Percentiles rank a stretch among this genome's conserved stretches.
phyloP scores from a whole-genome alignment of 2,113 vertebrate species.

The Campylomormyrus tamandua region DNA sequence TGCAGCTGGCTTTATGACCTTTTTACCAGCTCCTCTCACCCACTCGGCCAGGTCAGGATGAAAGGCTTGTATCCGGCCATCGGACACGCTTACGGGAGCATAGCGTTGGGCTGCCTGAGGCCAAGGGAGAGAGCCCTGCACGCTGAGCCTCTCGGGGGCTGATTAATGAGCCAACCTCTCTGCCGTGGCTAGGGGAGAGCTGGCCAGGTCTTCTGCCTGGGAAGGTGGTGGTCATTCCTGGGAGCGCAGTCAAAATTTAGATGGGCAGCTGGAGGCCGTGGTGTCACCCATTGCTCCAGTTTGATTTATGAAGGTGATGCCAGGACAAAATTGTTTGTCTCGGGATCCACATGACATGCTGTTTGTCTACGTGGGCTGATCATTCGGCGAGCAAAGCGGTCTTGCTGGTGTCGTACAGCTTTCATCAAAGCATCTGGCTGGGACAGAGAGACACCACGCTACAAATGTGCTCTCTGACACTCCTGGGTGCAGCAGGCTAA shows the following conservation, averaged over 20 bases:
- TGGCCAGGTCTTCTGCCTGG: background rate
- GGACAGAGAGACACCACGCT: background rate
- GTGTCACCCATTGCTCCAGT: background rate
- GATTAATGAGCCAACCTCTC: background rate
- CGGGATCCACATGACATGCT: background rate
- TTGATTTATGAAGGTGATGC: background rate
- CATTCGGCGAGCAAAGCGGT: background rate
- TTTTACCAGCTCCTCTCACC: background rate
- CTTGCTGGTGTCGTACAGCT: background rate
- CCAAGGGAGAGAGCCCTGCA: background rate
- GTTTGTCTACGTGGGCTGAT: background rate
- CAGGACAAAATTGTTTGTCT: background rate
- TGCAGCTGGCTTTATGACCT: background rate
- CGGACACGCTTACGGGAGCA: background rate
- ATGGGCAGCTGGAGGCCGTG: background rate
- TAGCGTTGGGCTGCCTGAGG: background rate
- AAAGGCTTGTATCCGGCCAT: background rate
- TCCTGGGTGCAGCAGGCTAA: background rate
- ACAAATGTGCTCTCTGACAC: background rate
- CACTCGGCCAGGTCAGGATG: background rate
- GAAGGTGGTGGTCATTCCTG: background rate
- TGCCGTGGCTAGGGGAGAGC: background rate
- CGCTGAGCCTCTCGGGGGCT: background rate
- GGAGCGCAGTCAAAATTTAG: background rate
- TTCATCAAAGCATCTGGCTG: background rate